These are phyloP conservation scores for Monochamus saltuarius DNA, from an alignment of 1,140 invertebrate genomes.

Conservation along the genomic window DNA sequence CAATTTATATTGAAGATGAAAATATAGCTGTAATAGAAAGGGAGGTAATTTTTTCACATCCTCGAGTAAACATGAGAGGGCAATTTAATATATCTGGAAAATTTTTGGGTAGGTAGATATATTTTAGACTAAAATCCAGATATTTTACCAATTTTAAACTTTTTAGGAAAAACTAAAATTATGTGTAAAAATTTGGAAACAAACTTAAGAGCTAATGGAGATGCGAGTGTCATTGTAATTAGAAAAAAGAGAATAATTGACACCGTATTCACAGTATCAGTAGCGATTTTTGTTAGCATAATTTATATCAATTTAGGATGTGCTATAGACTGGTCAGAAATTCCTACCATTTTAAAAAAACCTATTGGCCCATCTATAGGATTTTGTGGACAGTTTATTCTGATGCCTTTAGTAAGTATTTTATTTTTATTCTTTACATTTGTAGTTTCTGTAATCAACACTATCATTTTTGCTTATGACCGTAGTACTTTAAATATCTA, in stretches of 20 bases:
- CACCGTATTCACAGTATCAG: conserved; percentile 73
- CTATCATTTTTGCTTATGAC: too few relatives aligned
- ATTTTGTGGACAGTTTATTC: conserved; percentile 78
- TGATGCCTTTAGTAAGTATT: conserved; percentile 82
- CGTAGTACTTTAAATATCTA: too few relatives aligned
- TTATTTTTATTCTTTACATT: neutral
- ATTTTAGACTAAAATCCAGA: conserved; percentile 24
- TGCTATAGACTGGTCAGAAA: conserved; percentile 75
- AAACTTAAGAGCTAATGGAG: neutral
- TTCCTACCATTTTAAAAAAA: conserved; percentile 68
- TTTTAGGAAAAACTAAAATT: conserved; percentile 33
- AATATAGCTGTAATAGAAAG: conserved; percentile 27
- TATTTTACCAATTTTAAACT: neutral
- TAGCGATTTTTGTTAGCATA: conserved; percentile 70
- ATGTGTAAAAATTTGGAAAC: conserved; percentile 12
- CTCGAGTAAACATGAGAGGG: conserved; percentile 5
- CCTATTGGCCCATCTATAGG: conserved; percentile 86
- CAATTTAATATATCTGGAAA: conserved; percentile 59
- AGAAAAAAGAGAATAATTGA: conserved; percentile 68
- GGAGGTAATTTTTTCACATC: conserved; percentile 2
- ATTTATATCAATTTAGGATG: conserved; percentile 94
- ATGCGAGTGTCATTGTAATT: conserved; percentile 58
- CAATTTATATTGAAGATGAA: conserved; percentile 22
- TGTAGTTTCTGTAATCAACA: too few relatives aligned
- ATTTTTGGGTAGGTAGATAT: conserved; percentile 61